Conservation (phyloP, 2,113 vertebrate species). For the Pluvialis apricaria region DNA sequence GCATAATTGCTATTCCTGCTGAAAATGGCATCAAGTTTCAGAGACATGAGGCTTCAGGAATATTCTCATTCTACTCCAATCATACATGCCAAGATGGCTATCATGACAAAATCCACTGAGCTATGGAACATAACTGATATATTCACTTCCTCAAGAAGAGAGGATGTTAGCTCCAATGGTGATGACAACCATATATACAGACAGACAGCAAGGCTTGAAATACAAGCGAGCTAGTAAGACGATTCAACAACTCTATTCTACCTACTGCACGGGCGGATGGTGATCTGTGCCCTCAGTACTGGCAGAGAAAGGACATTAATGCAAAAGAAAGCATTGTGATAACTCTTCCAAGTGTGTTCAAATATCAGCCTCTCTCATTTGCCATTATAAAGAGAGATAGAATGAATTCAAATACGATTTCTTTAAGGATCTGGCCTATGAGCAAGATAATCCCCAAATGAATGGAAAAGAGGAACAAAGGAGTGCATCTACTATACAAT, state of each 20-base stretch:
- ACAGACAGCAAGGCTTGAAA: not conserved
- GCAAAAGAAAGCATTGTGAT: not conserved
- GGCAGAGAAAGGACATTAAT: not conserved
- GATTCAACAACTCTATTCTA: not conserved
- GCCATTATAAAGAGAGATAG: not conserved
- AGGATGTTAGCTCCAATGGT: not conserved
- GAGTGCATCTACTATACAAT: not conserved
- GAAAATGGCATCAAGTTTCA: not conserved
- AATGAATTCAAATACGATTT: not conserved
- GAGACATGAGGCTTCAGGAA: not conserved
- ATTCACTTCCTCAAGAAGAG: not conserved
- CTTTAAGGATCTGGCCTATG: not conserved
- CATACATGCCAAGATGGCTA: not conserved
- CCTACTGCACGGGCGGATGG: not conserved
- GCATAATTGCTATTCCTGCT: not conserved
- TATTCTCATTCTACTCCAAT: not conserved
- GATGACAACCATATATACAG: not conserved
- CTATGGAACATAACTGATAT: not conserved
- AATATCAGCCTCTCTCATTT: not conserved
- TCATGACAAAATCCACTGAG: not conserved
- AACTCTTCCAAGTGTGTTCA: not conserved
- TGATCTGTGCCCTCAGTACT: not conserved
- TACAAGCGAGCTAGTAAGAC: not conserved
- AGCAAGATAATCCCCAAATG: not conserved
- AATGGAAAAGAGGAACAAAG: not conserved